These are phyloP conservation scores for Chouioia cunea DNA, from an alignment of 2,888 invertebrate genomes.

Conservation along the genomic window DNA sequence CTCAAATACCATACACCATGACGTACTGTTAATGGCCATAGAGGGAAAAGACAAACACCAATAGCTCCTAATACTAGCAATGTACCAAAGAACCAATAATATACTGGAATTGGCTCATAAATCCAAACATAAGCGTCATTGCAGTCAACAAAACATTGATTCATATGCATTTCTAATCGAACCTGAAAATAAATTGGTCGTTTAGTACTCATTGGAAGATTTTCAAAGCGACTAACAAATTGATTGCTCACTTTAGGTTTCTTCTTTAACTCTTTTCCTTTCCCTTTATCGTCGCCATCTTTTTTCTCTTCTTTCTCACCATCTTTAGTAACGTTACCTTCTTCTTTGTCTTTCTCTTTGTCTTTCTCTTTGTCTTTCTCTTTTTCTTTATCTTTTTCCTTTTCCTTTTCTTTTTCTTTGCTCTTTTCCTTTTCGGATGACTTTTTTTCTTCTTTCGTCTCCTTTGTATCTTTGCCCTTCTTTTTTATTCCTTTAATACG, in stretches of 20 bases:
- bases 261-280: constrained; percentile 71
- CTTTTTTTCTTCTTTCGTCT: constrained; percentile 61
- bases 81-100: constrained; percentile 94
- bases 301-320: constrained; percentile 70
- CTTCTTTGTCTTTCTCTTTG: constrained; percentile 69
- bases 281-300: constrained; percentile 71
- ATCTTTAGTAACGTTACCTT: constrained; percentile 66
- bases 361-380: constrained; percentile 58
- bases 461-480: constrained; percentile 66
- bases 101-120: constrained; percentile 95
- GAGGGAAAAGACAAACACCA: constrained; percentile 96
- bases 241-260: constrained; percentile 65
- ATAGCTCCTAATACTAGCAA: constrained; percentile 92
- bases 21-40: constrained; percentile 96
- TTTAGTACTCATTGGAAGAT: neutral
- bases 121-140: constrained; percentile 98
- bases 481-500: constrained; percentile 69
- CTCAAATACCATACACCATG: constrained; percentile 96
- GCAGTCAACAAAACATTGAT: constrained; percentile 93
- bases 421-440: constrained; percentile 60
- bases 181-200: constrained; percentile 67
- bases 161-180: constrained; percentile 96
- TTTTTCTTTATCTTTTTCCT: constrained; percentile 64
- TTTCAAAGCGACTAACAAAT: neutral
- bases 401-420: constrained; percentile 68